Evolutionary conservation across 2,888 invertebrate genomes (phyloP).

Genomic region (Dendrolimus pini): DNA sequence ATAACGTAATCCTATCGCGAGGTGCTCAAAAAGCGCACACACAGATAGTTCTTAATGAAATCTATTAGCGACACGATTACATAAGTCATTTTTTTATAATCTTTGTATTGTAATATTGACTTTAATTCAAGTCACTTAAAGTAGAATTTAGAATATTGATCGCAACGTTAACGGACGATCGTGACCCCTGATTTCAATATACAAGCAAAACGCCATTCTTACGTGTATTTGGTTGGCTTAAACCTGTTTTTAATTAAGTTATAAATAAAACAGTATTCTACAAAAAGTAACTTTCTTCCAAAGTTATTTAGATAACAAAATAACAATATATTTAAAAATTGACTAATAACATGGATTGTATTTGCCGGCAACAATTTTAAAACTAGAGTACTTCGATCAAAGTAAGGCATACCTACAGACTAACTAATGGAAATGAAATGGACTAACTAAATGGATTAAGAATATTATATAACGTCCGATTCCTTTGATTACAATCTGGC

Average conservation of each 20-base stretch:
- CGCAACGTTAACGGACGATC: slow-evolving; percentile 14
- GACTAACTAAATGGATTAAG: no score
- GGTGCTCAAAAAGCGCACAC: slow-evolving; percentile 22
- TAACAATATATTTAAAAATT: no score
- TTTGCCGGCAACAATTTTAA: no score
- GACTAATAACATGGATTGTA: no score
- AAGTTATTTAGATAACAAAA: no score
- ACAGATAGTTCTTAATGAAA: slow-evolving; percentile 26
- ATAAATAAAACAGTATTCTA: background rate
- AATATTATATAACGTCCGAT: no score
- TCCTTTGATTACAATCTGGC: no score
- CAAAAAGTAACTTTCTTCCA: no score
- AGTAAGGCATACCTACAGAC: no score
- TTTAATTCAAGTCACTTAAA: slow-evolving; percentile 5
- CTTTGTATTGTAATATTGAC: slow-evolving; percentile 12
- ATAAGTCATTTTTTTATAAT: slow-evolving; percentile 19
- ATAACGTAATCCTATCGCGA: slow-evolving; percentile 12
- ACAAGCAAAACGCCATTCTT: slow-evolving; percentile 33
- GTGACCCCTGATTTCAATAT: slow-evolving; percentile 40
- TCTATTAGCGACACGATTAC: slow-evolving; percentile 31
- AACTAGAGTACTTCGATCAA: no score
- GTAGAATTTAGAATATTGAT: slow-evolving; percentile 1
- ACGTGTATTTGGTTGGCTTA: slow-evolving; percentile 7
- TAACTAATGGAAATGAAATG: no score
- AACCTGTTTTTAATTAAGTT: slow-evolving; percentile 6